phyloP scores from a whole-genome alignment of 2,113 vertebrate genomes.

The Leptosomus discolor region DNA sequence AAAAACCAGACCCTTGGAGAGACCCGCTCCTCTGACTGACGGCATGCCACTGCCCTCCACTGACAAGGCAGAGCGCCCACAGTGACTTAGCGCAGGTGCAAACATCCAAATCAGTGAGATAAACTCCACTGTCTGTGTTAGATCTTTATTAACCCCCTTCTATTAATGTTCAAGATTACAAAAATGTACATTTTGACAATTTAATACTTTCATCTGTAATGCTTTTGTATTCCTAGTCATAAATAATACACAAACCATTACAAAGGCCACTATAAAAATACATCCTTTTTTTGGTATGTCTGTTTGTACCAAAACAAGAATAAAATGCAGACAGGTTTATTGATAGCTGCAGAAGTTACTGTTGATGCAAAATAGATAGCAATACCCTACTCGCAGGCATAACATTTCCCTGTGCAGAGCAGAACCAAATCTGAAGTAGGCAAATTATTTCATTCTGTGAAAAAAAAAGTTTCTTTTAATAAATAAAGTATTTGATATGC shows the following conservation, averaged over 20 bases:
- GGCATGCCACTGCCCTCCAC: background rate
- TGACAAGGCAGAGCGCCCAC: background rate
- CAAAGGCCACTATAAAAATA: background rate
- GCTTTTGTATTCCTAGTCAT: background rate
- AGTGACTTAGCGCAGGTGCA: background rate
- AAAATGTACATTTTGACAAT: background rate
- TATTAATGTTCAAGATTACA: background rate
- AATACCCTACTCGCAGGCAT: background rate
- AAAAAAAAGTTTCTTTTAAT: background rate
- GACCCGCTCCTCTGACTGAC: background rate
- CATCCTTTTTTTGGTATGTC: background rate
- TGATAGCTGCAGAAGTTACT: background rate
- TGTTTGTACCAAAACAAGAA: background rate
- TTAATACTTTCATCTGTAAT: background rate
- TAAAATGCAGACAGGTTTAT: background rate
- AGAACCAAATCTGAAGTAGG: background rate
- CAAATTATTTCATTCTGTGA: background rate
- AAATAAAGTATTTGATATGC: slow-evolving; percentile 1
- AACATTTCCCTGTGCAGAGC: background rate
- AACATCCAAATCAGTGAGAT: accelerated
- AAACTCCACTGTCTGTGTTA: background rate
- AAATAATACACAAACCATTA: background rate
- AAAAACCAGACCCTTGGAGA: background rate
- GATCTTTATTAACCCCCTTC: background rate
- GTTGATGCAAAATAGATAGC: background rate